phyloP scores from a whole-genome alignment of 2,888 invertebrate species.

The Habrosyne pyritoides region DNA sequence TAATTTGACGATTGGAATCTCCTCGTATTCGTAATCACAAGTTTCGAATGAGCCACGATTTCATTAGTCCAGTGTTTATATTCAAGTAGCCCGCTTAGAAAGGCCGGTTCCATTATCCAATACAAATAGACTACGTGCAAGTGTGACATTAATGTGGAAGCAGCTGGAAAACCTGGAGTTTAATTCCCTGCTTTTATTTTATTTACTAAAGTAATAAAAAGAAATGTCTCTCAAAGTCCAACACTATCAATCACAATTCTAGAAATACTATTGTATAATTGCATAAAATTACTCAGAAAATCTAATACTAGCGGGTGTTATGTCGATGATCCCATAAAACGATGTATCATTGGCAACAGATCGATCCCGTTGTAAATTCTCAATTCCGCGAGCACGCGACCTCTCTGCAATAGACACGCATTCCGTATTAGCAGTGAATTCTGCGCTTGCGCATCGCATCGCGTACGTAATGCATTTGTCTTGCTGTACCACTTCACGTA shows the following conservation, averaged over 20 bases:
- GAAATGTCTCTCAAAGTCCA: no score
- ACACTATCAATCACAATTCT: background rate
- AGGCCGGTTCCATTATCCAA: conserved; percentile 4
- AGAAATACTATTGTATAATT: background rate
- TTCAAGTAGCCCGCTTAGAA: conserved; percentile 10
- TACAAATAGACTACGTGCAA: conserved; percentile 4
- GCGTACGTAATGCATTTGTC: conserved; percentile 36
- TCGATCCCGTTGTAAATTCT: conserved; percentile 66
- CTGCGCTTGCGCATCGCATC: conserved; percentile 35
- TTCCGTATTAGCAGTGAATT: conserved; percentile 56
- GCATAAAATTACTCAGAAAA: background rate
- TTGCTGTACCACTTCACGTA: conserved; percentile 23
- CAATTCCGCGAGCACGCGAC: conserved; percentile 63
- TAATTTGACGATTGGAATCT: conserved; percentile 46
- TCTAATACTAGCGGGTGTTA: background rate
- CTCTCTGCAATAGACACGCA: conserved; percentile 61
- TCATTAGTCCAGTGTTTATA: conserved; percentile 11
- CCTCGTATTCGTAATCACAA: conserved; percentile 18
- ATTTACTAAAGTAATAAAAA: no score
- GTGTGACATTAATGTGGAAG: background rate
- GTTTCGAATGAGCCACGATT: conserved; percentile 12
- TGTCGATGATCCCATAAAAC: conserved; percentile 3
- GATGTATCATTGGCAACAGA: conserved; percentile 31
- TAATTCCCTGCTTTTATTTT: background rate
- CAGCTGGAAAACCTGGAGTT: background rate